Conservation (phyloP, 2,888 invertebrate species). For the Acleris laterana region DNA sequence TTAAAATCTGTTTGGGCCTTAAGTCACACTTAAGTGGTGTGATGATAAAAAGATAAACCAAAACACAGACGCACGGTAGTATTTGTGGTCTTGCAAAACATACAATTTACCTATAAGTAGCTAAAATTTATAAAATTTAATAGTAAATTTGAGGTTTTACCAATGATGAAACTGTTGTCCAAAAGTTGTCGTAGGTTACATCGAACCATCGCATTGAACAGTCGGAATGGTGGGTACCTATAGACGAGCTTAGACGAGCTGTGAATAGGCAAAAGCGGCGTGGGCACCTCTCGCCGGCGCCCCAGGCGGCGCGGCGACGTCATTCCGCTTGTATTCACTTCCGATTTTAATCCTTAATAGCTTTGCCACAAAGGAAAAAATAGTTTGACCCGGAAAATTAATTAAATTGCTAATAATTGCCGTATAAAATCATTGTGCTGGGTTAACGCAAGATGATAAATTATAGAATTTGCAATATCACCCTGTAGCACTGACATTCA, state of each 20-base stretch:
- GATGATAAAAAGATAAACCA: too few relatives aligned
- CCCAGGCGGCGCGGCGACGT: conserved; percentile 6
- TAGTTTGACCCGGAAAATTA: conserved; percentile 30
- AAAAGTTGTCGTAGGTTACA: too few relatives aligned
- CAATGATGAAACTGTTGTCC: too few relatives aligned
- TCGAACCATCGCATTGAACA: too few relatives aligned
- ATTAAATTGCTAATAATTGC: conserved; percentile 44
- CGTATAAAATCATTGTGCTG: conserved; percentile 41
- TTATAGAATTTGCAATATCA: conserved; percentile 27
- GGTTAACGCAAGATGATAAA: conserved; percentile 38
- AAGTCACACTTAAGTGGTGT: too few relatives aligned
- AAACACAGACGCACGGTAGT: too few relatives aligned
- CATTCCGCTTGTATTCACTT: not conserved
- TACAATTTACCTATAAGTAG: too few relatives aligned
- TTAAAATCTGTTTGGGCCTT: too few relatives aligned
- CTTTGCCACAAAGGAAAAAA: conserved; percentile 1
- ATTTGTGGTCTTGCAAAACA: too few relatives aligned
- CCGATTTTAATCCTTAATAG: conserved; percentile 10
- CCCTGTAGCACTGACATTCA: conserved; percentile 7
- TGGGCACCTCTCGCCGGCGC: conserved; percentile 5
- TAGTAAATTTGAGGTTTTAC: too few relatives aligned
- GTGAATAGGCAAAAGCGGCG: not conserved
- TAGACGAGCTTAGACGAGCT: not conserved
- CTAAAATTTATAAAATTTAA: too few relatives aligned
- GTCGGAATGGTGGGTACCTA: not conserved